phyloP scores from a whole-genome alignment of 2,888 invertebrate genomes.

The Agrotis exclamationis region DNA sequence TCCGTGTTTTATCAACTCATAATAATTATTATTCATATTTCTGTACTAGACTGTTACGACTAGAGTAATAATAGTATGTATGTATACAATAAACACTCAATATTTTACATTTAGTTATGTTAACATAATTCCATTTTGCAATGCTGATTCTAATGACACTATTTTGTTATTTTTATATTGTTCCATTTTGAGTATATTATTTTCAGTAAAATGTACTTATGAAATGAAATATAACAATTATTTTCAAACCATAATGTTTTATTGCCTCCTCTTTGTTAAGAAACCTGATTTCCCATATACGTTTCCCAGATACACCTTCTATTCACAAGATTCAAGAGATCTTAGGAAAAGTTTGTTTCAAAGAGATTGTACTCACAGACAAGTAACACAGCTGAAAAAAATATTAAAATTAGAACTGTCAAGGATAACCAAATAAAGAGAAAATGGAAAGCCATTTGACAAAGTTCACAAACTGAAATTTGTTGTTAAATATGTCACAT shows the following conservation, averaged over 20 bases:
- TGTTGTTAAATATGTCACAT: conserved; percentile 89
- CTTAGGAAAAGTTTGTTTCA: conserved; percentile 23
- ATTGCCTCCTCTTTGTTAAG: conserved; percentile 50
- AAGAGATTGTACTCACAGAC: conserved; percentile 32
- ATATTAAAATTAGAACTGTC: conserved; percentile 85
- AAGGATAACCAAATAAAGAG: conserved; percentile 74
- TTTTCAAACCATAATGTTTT: conserved; percentile 77
- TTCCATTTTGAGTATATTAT: conserved; percentile 76
- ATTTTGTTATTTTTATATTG: conserved; percentile 83
- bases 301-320: neutral
- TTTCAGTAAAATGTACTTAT: conserved; percentile 84
- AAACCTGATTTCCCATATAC: no score
- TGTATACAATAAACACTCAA: conserved; percentile 61
- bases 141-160: conserved; percentile 57
- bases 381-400: conserved; percentile 55
- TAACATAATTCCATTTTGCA: conserved; percentile 59
- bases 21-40: conserved; percentile 46
- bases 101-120: conserved; percentile 62
- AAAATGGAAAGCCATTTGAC: conserved; percentile 88
- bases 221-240: conserved; percentile 86
- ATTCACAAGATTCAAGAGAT: neutral
- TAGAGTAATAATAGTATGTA: conserved; percentile 59
- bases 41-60: conserved; percentile 59
- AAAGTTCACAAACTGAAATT: conserved; percentile 88
- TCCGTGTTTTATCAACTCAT: conserved; percentile 50